A percentile compares a stretch with the other conserved stretches of the same genome.
phyloP scores from a whole-genome alignment of 92 coral and sea anemone species.

The Epizoanthus fatuus region DNA sequence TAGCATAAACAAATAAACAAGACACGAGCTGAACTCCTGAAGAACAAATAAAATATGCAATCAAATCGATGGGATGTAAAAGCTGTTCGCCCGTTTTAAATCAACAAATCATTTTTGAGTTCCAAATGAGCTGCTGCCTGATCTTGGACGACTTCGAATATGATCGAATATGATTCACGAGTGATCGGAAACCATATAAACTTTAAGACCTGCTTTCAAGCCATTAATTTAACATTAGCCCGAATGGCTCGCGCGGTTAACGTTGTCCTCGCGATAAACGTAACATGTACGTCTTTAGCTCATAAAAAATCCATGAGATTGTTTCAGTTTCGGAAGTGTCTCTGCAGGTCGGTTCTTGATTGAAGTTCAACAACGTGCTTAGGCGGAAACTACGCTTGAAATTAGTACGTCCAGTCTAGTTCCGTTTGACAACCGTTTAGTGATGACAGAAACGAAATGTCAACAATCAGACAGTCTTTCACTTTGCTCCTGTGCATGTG shows the following conservation, averaged over 20 bases:
- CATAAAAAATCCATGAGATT: background rate
- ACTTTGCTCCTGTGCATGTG: background rate
- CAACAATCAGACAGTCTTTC: background rate
- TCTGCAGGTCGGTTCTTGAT: constrained; percentile 7
- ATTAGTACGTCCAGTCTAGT: background rate
- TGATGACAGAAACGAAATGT: background rate
- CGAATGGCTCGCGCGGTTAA: background rate
- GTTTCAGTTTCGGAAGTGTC: constrained; percentile 37
- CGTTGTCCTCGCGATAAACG: constrained; percentile 2
- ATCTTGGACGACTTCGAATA: constrained; percentile 4
- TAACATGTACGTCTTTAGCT: background rate
- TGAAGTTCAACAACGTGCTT: background rate
- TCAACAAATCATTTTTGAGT: constrained; percentile 6
- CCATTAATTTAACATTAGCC: background rate
- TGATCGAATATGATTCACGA: background rate
- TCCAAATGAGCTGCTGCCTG: background rate
- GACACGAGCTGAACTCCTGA: background rate
- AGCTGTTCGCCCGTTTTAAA: background rate
- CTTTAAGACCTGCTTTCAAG: background rate
- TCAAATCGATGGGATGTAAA: background rate
- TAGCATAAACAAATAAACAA: constrained; percentile 17
- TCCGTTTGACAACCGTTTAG: constrained; percentile 4
- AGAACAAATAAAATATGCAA: background rate
- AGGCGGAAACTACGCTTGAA: constrained; percentile 35
- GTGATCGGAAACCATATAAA: background rate